Conservation (phyloP, 2,888 invertebrate genomes). For the Epinotia brunnichana region DNA sequence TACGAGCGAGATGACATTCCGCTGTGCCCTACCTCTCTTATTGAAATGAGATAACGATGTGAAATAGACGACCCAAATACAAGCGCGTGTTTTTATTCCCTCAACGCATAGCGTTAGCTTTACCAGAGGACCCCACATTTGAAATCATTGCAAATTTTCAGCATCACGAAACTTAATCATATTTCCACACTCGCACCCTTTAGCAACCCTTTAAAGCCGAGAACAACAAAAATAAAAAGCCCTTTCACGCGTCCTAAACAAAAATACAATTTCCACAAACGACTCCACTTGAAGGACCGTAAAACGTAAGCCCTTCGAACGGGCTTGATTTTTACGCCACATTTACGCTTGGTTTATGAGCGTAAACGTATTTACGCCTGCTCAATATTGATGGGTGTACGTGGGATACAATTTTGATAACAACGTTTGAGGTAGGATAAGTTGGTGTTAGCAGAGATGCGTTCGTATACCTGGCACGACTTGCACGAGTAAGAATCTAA, state of each 20-base stretch:
- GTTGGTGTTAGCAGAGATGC: neutral
- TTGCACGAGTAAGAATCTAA: too few relatives aligned
- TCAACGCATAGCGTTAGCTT: neutral
- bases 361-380: conserved; percentile 54
- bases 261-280: conserved; percentile 43
- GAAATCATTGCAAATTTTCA: conserved; percentile 28
- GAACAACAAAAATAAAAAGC: conserved; percentile 35
- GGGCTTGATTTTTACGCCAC: conserved; percentile 59
- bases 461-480: too few relatives aligned
- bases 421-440: conserved; percentile 15
- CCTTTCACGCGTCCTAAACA: conserved; percentile 43
- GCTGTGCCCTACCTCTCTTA: too few relatives aligned
- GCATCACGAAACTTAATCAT: conserved; percentile 25
- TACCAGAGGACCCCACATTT: neutral
- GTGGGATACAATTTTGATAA: conserved; percentile 39
- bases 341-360: conserved; percentile 57
- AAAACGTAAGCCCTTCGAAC: conserved; percentile 58
- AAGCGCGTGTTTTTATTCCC: neutral
- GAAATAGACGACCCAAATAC: neutral
- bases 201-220: conserved; percentile 24
- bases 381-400: conserved; percentile 42
- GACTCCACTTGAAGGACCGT: conserved; percentile 54
- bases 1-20: too few relatives aligned
- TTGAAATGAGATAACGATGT: neutral
- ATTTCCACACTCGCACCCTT: conserved; percentile 21